phyloP scores from a whole-genome alignment of 2,888 invertebrate genomes.

The Trissonchulus sp. region DNA sequence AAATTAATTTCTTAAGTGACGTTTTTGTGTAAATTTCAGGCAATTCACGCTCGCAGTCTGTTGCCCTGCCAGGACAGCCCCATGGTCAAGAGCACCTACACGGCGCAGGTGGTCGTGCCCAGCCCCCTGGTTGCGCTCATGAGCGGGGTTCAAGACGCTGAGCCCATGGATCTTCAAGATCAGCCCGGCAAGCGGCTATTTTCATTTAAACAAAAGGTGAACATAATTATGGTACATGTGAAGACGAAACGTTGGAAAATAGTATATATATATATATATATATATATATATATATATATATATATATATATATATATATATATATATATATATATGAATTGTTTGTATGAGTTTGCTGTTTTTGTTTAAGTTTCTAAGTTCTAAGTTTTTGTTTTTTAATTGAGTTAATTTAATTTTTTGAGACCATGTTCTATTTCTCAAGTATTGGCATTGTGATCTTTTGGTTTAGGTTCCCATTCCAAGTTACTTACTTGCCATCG shows the following conservation, averaged over 20 bases:
- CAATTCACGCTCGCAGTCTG: constrained; percentile 80
- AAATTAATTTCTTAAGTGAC: not conserved
- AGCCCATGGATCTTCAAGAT: constrained; percentile 47
- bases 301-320: too few relatives aligned
- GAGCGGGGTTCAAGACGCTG: constrained; percentile 67
- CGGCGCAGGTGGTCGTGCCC: constrained; percentile 68
- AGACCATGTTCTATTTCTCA: too few relatives aligned
- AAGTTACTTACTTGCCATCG: constrained; percentile 80
- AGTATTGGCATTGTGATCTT: too few relatives aligned
- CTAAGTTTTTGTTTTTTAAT: too few relatives aligned
- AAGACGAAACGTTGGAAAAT: not conserved
- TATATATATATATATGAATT: too few relatives aligned
- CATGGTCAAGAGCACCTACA: constrained; percentile 75
- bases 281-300: too few relatives aligned
- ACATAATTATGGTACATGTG: too few relatives aligned
- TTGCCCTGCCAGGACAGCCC: constrained; percentile 90
- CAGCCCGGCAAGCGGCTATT: constrained; percentile 56
- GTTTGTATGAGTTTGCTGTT: too few relatives aligned
- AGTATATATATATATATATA: too few relatives aligned
- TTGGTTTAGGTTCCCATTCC: constrained; percentile 77
- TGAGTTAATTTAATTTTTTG: too few relatives aligned
- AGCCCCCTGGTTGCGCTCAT: constrained; percentile 71
- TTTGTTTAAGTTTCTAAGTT: too few relatives aligned
- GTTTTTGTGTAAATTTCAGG: too few relatives aligned
- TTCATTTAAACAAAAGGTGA: constrained; percentile 61